Evolutionary conservation across 2,797 vertebrate genomes (phyloP), one percentile per base, ranked within the genome.

Genomic region (Lacerta viridis): DNA sequence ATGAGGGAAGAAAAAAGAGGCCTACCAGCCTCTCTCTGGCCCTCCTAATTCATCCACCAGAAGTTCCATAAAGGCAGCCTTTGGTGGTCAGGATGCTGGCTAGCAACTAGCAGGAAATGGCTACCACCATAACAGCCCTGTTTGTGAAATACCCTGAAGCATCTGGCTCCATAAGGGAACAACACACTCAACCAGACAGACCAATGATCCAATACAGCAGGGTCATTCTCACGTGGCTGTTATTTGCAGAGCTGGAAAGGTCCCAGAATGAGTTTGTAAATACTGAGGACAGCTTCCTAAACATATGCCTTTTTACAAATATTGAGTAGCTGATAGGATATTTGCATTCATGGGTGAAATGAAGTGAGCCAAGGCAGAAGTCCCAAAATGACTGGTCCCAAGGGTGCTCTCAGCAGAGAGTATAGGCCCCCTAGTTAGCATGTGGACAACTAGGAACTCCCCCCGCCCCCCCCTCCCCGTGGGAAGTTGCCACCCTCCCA

Each of bases 371-470:
- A 27, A 8, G 15, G 18, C 9, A 59, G 46, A 18, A 2, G 78
- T 0, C 5, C 23, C 3, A 68, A 46, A 80, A 5, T 36, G n/a
- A 33, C 50, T 25, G 36, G 8, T 20, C 85, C 23, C 11, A 9
- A 69, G 76, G 25, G 18, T 27, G 4, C 3, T 25, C 50, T 55
- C 50, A 75, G 36, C 33, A 25, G 36, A 61, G 50, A 81, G 59
- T 46, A 6, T 72, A 36, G 36, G 23, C 2, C 29, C 64, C 25
- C 39, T 66, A n/a, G 25, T 13, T 29, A 33, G 69, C 27, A 7
- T 41, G 39, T 23, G 69, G 85, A 89, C 86, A 89, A 83, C 84
- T 88, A 81, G 89, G 92, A 89, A 43, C 92, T 89, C 79, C 83
- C 75, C n/a, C n/a, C n/a, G n/a, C n/a, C 25, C 0, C 85, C 79